A percentile compares a stretch with the other conserved stretches of the same genome.
phyloP scores from a whole-genome alignment of 1,140 invertebrate genomes.

The Aphis craccivora region DNA sequence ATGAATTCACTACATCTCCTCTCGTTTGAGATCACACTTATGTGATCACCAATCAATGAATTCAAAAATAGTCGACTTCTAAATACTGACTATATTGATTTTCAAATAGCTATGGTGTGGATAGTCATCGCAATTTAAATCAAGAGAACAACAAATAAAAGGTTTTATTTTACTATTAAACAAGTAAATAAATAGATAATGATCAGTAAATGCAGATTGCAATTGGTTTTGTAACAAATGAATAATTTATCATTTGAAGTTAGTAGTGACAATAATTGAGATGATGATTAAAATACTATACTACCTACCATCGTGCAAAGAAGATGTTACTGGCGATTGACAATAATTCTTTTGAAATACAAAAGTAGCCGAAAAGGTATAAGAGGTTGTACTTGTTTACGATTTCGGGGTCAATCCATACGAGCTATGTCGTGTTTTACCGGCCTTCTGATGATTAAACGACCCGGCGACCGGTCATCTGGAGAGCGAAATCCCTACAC shows the following conservation, averaged over 20 bases:
- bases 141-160: not conserved
- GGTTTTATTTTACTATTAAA: not conserved
- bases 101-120: too few species aligned
- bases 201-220: not conserved
- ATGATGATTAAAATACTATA: not conserved
- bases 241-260: not conserved
- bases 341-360: not conserved
- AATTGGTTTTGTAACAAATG: too few species aligned
- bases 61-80: not conserved
- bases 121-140: not conserved
- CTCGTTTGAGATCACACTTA: too few species aligned
- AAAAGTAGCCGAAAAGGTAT: not conserved
- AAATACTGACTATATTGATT: too few species aligned
- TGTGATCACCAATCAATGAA: not conserved
- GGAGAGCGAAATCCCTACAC: not conserved
- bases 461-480: conserved; percentile 5
- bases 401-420: not conserved
- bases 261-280: not conserved
- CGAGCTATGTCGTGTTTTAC: not conserved
- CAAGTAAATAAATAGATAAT: not conserved
- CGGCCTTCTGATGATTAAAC: conserved; percentile 29
- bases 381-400: not conserved
- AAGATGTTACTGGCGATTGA: not conserved
- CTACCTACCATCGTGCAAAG: not conserved
- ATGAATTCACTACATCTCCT: too few species aligned